Conservation (phyloP, 1,140 invertebrate genomes). For the Drosophila pandora region DNA sequence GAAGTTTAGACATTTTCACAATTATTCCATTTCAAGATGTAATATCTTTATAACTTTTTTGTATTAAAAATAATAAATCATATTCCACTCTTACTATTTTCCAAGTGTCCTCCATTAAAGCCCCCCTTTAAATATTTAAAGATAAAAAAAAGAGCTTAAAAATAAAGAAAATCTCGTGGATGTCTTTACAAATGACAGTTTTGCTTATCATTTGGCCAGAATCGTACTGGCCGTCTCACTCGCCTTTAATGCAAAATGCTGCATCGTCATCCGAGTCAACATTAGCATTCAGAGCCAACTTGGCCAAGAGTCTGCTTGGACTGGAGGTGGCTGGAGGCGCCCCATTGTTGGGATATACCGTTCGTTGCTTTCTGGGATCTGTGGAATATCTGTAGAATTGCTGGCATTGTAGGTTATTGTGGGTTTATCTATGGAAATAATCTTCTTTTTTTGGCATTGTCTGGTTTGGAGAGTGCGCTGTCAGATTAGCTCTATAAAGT, state of each 20-base stretch:
- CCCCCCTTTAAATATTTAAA: conserved; percentile 63
- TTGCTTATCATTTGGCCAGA: conserved; percentile 74
- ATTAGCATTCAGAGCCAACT: conserved; percentile 20
- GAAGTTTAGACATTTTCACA: neutral
- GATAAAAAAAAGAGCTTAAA: conserved; percentile 9
- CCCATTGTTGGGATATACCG: conserved; percentile 40
- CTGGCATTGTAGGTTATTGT: conserved; percentile 19
- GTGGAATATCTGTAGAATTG: conserved; percentile 4
- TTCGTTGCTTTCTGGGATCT: conserved; percentile 40
- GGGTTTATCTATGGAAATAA: conserved; percentile 56
- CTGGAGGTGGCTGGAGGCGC: conserved; percentile 33
- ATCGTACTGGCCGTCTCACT: conserved; percentile 48
- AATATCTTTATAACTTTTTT: too few relatives aligned
- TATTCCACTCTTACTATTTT: neutral
- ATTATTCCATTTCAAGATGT: too few relatives aligned
- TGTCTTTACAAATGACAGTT: conserved; percentile 63
- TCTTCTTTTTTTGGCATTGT: conserved; percentile 40
- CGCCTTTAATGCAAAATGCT: conserved; percentile 41
- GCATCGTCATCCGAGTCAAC: conserved; percentile 44
- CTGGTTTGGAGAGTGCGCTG: conserved; percentile 40
- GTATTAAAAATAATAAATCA: too few relatives aligned
- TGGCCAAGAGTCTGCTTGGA: conserved; percentile 7
- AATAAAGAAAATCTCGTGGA: conserved; percentile 27
- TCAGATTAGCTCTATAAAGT: conserved; percentile 58
- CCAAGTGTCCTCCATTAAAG: conserved; percentile 19